Conservation (phyloP, 1,140 invertebrate genomes). For the Pogonus chalceus region DNA sequence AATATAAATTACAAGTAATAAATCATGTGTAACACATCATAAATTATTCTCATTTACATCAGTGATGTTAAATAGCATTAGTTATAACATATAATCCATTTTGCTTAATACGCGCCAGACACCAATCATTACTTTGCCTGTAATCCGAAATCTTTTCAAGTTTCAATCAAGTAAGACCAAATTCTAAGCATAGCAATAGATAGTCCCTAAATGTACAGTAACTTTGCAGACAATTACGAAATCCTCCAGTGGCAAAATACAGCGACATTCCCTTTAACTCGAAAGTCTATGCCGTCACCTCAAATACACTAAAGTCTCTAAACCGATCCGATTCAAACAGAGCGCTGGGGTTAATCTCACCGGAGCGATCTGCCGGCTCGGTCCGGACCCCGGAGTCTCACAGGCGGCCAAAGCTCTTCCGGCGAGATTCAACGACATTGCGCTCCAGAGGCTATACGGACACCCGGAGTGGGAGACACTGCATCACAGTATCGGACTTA, state of each 20-base stretch:
- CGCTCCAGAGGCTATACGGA: not conserved
- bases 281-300: not conserved
- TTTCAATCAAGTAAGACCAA: too few species aligned
- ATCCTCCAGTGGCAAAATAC: constrained; percentile 2
- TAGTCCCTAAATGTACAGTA: not conserved
- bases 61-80: too few species aligned
- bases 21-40: too few species aligned
- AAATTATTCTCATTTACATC: too few species aligned
- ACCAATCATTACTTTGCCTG: too few species aligned
- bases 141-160: too few species aligned
- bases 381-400: not conserved
- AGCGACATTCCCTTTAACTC: not conserved
- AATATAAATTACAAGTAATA: too few species aligned
- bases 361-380: not conserved
- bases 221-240: constrained; percentile 6
- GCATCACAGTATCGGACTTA: too few species aligned
- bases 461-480: not conserved
- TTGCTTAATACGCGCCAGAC: too few species aligned
- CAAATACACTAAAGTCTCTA: not conserved
- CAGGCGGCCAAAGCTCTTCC: not conserved
- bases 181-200: not conserved
- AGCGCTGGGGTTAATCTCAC: not conserved
- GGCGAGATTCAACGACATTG: not conserved
- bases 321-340: constrained; percentile 3
- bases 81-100: too few species aligned